A percentile compares a stretch with the other conserved stretches of the same genome.
Evolutionary conservation across 1,140 invertebrate species (phyloP).

Genomic region (Drosophila elegans): DNA sequence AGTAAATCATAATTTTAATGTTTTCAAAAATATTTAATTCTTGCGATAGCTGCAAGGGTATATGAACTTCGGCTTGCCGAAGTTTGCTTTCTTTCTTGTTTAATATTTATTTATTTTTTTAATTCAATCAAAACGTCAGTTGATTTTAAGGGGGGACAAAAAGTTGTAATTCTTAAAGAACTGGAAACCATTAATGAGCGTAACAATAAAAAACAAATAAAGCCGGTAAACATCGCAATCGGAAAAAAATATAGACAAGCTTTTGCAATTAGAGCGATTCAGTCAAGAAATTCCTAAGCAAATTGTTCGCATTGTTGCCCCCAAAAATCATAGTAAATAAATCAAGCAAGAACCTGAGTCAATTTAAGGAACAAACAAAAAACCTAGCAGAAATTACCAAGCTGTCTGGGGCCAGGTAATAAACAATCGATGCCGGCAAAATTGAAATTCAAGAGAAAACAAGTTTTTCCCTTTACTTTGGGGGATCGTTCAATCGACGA

Average conservation of each 20-base stretch:
- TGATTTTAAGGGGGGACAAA: too few relatives aligned
- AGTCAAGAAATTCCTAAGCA: background rate
- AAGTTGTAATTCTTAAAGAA: too few relatives aligned
- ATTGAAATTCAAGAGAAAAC: conserved; percentile 14
- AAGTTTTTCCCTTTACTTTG: conserved; percentile 21
- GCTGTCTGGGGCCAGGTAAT: conserved; percentile 10
- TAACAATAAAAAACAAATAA: background rate
- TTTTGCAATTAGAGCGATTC: conserved; percentile 25
- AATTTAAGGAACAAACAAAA: conserved; percentile 22
- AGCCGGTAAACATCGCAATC: background rate
- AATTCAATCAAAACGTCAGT: too few relatives aligned
- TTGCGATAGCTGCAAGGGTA: too few relatives aligned
- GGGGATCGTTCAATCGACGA: conserved; percentile 23
- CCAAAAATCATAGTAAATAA: conserved; percentile 6
- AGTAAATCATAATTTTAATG: too few relatives aligned
- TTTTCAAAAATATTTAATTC: too few relatives aligned
- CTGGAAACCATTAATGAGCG: background rate
- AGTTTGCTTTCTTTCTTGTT: too few relatives aligned
- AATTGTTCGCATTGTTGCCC: conserved; percentile 14
- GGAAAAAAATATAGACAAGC: conserved; percentile 7
- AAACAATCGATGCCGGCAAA: conserved; percentile 32
- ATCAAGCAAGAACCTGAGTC: conserved; percentile 6
- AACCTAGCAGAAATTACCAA: conserved; percentile 8
- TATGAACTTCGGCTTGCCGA: too few relatives aligned
- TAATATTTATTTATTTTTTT: too few relatives aligned